phyloP scores from a whole-genome alignment of 2,888 invertebrate genomes.

The Ormyrus labotus region DNA sequence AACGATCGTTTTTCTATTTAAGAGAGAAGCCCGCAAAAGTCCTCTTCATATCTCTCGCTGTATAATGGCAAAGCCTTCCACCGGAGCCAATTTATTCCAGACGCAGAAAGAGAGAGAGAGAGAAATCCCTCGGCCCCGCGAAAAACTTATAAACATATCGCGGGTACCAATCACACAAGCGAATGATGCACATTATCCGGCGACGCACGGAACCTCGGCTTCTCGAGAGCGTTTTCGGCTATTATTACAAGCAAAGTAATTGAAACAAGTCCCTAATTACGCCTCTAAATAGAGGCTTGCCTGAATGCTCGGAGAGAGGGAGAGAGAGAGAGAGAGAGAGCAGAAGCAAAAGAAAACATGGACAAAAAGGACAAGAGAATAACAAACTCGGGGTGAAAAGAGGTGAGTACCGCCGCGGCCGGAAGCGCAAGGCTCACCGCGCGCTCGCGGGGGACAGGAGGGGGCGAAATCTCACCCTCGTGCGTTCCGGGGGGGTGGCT shows the following conservation, averaged over 20 bases:
- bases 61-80: background rate
- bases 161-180: background rate
- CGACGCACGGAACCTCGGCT: background rate
- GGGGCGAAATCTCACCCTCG: slow-evolving; percentile 30
- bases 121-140: background rate
- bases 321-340: slow-evolving; percentile 29
- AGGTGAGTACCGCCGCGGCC: no score
- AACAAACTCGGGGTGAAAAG: background rate
- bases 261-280: slow-evolving; percentile 38
- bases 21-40: slow-evolving; percentile 17
- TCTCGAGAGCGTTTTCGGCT: slow-evolving; percentile 13
- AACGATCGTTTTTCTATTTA: slow-evolving; percentile 53
- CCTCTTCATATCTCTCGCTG: background rate
- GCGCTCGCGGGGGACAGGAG: no score
- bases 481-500: slow-evolving; percentile 33
- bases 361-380: no score
- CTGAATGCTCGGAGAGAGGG: slow-evolving; percentile 4
- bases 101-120: background rate
- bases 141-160: slow-evolving; percentile 32
- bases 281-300: slow-evolving; percentile 5
- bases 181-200: background rate
- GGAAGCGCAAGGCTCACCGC: no score
- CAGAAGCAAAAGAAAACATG: background rate
- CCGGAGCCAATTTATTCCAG: slow-evolving; percentile 16
- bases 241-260: slow-evolving; percentile 13